These are phyloP conservation scores for Silurus meridionalis DNA, from an alignment of 2,113 vertebrate genomes.

Conservation along the genomic window DNA sequence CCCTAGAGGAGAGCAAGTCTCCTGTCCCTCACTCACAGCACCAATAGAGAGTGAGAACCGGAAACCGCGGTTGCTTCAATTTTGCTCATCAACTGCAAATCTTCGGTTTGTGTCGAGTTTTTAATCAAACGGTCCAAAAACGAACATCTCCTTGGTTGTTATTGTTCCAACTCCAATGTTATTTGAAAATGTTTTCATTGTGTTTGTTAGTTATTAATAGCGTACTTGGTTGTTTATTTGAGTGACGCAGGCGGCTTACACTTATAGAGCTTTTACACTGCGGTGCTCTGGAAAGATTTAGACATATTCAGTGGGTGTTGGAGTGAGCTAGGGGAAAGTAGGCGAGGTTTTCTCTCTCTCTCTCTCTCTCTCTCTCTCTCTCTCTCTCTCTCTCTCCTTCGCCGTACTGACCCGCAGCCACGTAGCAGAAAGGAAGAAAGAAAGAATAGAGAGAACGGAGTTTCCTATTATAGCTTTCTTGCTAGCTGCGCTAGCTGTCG, in stretches of 20 bases:
- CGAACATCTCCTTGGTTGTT: background rate
- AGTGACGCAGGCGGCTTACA: background rate
- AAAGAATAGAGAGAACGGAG: background rate
- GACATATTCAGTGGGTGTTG: constrained; percentile 35
- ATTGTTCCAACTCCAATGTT: no score
- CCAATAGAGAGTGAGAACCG: constrained; percentile 58
- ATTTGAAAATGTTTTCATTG: background rate
- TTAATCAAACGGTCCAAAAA: background rate
- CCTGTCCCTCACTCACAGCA: constrained; percentile 1
- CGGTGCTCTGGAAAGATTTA: constrained; percentile 34
- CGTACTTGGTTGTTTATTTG: background rate
- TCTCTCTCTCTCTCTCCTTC: constrained; percentile 29
- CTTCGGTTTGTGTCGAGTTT: background rate
- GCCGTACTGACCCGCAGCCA: constrained; percentile 45
- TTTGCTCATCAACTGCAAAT: constrained; percentile 56
- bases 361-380: constrained; percentile 33
- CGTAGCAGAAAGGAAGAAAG: constrained; percentile 51
- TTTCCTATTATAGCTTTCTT: background rate
- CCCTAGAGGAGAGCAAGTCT: background rate
- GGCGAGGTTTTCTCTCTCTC: constrained; percentile 54
- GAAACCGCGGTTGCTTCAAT: constrained; percentile 72
- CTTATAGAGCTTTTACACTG: background rate
- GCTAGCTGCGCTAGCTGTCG: constrained; percentile 6
- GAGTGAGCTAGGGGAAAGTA: constrained; percentile 27
- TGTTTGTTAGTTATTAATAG: background rate